Evolutionary conservation across 2,113 vertebrate genomes (phyloP), one percentile per base, ranked within the genome.

Genomic region (Coptodon rendalli): DNA sequence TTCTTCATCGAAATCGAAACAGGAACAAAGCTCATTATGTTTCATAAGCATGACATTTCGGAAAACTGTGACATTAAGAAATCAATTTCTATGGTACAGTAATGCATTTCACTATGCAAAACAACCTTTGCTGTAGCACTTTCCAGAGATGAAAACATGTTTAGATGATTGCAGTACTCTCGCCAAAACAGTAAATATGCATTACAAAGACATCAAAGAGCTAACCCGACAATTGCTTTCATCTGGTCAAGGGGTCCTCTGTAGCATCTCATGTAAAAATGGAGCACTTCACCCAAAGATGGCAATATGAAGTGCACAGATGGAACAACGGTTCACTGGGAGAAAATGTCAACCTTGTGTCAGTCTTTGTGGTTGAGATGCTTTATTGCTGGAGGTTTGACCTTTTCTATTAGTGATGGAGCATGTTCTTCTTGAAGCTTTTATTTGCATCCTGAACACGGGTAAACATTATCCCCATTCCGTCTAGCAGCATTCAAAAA

Each of bases 231-330:
- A 90, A 94, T 82, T 57, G 82, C 93, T 94, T 96, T 94, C 90
- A 94, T 96, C 92, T 95, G 91, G 93, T 95, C 94, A 93, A 92
- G 89, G 93, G 90, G 91, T 93, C 91, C 87, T 88, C 54, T 56
- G 57, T 81, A 78, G 90, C 85, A 31, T 86, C 89, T 92, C 87
- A 66, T 94, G 91, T 90, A 83, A 93, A 94, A 95, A 93, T 82
- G 90, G 86, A 93, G 71, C 88, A 87, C 91, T 95, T 93, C 89
- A 93, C 80, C 86, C 84, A 71, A 92, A 88, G 91, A 93, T 82
- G 83, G 89, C 84, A 66, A 66, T 85, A 89, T 87, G 88, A 92
- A 89, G 89, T 87, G 89, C 84, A 87, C 84, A 86, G 88, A 91
- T 87, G 81, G 89, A 90, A 81, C 56, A 13, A 56, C 10, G 48